Percentiles rank a stretch among this genome's conserved stretches.
These are phyloP conservation scores for Sandelia bainsii DNA, from an alignment of 2,797 vertebrate genomes.

Conservation along the genomic window DNA sequence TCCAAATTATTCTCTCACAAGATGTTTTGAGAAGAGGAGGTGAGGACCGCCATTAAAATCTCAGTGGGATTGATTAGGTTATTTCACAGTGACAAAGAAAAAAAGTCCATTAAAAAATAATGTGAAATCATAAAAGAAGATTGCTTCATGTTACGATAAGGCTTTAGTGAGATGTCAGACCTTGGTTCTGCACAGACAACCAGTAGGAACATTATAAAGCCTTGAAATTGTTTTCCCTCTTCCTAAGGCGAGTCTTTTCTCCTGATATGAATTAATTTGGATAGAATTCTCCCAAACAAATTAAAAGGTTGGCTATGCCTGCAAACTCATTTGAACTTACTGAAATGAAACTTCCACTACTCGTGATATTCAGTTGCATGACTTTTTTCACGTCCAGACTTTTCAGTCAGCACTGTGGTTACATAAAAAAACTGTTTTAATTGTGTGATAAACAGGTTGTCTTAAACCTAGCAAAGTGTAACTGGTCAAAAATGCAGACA, in stretches of 20 bases:
- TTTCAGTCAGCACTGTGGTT: background rate
- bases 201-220: constrained; percentile 19
- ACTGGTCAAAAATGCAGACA: constrained; percentile 5
- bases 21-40: constrained; percentile 30
- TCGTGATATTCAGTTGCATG: constrained; percentile 20
- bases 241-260: constrained; percentile 26
- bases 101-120: constrained; percentile 38
- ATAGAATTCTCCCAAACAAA: constrained; percentile 53
- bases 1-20: constrained; percentile 26
- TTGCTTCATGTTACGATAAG: constrained; percentile 51
- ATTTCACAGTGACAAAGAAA: constrained; percentile 36
- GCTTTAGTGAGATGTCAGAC: constrained; percentile 30
- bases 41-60: constrained; percentile 27
- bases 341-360: constrained; percentile 44
- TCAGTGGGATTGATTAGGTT: constrained; percentile 17
- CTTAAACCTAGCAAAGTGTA: background rate
- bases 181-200: constrained; percentile 17
- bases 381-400: constrained; percentile 10
- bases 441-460: background rate
- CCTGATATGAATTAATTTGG: constrained; percentile 51
- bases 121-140: constrained; percentile 37
- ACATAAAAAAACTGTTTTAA: too few relatives aligned
- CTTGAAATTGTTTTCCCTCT: constrained; percentile 42
- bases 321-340: constrained; percentile 46
- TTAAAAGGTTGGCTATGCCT: constrained; percentile 33